Conservation (phyloP, 2,888 invertebrate species). For the Nemurella pictetii region DNA sequence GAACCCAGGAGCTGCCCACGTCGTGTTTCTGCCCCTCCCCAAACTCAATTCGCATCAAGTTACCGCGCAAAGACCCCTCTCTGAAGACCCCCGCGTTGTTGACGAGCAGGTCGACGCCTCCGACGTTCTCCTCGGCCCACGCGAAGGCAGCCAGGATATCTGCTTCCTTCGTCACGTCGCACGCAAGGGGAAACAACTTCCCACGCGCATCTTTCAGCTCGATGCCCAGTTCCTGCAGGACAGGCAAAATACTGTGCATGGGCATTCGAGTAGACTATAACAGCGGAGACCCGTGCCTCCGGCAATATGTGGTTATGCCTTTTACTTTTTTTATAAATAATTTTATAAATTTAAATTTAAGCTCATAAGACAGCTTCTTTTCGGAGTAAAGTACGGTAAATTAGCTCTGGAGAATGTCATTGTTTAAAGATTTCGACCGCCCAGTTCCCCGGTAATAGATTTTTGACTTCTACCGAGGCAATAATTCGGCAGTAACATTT, state of each 20-base stretch:
- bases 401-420: not conserved
- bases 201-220: conserved; percentile 38
- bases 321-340: not conserved
- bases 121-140: conserved; percentile 49
- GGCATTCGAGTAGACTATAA: too few relatives aligned
- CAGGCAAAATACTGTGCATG: too few relatives aligned
- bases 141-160: conserved; percentile 49
- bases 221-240: conserved; percentile 41
- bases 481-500: too few relatives aligned
- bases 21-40: too few relatives aligned
- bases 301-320: not conserved
- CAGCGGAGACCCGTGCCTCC: too few relatives aligned
- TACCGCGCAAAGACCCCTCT: not conserved
- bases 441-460: too few relatives aligned
- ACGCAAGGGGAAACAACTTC: conserved; percentile 46
- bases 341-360: not conserved
- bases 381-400: not conserved
- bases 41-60: too few relatives aligned
- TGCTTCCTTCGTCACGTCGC: conserved; percentile 50
- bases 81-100: conserved; percentile 50
- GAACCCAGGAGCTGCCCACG: too few relatives aligned
- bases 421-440: too few relatives aligned
- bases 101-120: conserved; percentile 50
- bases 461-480: too few relatives aligned
- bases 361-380: too few relatives aligned